Conservation (phyloP, 1,140 invertebrate species). For the Tetramorium alpestre region DNA sequence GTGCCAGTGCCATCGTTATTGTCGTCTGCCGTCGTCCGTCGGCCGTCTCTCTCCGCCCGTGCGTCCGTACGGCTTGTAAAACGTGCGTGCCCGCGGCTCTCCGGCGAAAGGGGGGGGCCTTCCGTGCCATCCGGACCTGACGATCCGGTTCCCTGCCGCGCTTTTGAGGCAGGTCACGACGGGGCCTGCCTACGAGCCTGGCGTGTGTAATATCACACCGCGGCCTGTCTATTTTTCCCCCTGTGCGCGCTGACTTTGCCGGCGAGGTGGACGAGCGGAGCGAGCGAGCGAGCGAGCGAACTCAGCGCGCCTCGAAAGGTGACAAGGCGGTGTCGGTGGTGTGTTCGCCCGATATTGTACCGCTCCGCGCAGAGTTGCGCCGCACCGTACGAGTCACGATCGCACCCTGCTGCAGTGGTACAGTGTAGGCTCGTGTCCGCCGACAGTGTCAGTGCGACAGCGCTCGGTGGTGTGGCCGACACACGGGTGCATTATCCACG, state of each 20-base stretch:
- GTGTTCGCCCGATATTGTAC: conserved; percentile 39
- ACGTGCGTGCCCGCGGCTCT: conserved; percentile 6
- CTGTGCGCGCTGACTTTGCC: conserved; percentile 63
- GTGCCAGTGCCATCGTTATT: conserved; percentile 70
- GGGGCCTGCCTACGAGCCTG: conserved; percentile 37
- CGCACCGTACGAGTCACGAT: conserved; percentile 47
- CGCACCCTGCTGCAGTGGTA: conserved; percentile 44
- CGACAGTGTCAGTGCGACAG: conserved; percentile 70
- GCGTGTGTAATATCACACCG: conserved; percentile 11
- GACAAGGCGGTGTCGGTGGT: conserved; percentile 62
- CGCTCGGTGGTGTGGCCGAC: conserved; percentile 61
- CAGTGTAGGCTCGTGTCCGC: conserved; percentile 65
- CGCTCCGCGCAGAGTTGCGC: conserved; percentile 42
- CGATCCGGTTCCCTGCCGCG: neutral
- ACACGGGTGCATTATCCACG: conserved; percentile 64
- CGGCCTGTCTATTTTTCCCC: conserved; percentile 17
- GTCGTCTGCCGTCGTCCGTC: conserved; percentile 49
- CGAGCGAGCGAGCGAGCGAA: conserved; percentile 28
- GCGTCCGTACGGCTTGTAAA: neutral
- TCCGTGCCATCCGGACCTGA: neutral
- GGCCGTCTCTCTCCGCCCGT: conserved; percentile 43
- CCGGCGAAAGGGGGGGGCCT: neutral
- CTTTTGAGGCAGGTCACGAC: conserved; percentile 34
- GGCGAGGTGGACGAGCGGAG: conserved; percentile 42
- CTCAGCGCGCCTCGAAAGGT: conserved; percentile 6